Evolutionary conservation across 2,797 vertebrate genomes (phyloP), one percentile per base, ranked within the genome.

Genomic region (Lindbergichthys nudifrons): DNA sequence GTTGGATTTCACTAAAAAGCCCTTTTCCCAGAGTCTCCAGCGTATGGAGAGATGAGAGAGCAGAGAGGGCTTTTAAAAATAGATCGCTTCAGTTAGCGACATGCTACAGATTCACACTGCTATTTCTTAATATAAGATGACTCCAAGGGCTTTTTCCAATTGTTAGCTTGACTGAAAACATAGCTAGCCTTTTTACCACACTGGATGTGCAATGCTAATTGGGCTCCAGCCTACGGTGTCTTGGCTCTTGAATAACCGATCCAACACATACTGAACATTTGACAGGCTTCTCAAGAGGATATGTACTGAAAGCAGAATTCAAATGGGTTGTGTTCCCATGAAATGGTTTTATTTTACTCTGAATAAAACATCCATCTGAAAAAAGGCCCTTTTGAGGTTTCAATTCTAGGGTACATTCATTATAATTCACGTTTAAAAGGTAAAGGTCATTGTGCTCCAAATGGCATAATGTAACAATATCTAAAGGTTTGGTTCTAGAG

Each of bases 1-100:
- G 94, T 94, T 94, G 88, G 87, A 92, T 94, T 92, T 92, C 92
- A 92, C 92, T 89, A 93, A 93, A 93, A 93, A 91, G 91, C 90
- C 83, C 80, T 92, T 89, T 89, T 90, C 90, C 88, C 88, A 84
- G 82, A 84, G 91, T 89, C 87, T 89, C 84, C 74, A 77, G 89
- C 58, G 77, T 84, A 73, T 79, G 70, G 89, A 87, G 87, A 72
- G 85, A 82, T 75, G 85, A 79, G 70, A 82, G 70, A 79, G 80
- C 45, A 48, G 74, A 82, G 77, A 79, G 85, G 80, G 87, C 79
- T 87, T 92, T 91, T 91, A 88, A 90, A 93, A 93, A 92, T 90
- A 92, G 90, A 93, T 92, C 83, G 86, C 79, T 83, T 86, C 83
- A 57, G 89, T 88, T 88, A 89, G 86, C 62, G 83, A 87, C 88